Evolutionary conservation across 2,797 vertebrate genomes (phyloP).

Genomic region (Danio aesculapii): DNA sequence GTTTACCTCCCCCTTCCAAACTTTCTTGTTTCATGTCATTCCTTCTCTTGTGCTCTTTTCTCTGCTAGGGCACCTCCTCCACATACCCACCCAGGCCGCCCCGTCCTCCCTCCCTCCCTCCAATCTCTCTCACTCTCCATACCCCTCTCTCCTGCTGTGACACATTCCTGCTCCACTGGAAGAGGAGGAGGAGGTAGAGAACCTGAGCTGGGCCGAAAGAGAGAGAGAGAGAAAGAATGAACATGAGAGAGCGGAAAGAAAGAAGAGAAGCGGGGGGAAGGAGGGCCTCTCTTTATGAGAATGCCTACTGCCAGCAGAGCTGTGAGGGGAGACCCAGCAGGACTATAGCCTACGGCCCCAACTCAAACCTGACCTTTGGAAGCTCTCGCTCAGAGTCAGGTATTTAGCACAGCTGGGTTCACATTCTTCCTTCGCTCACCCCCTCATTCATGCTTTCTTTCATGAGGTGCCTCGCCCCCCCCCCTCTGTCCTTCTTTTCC

Average conservation of each 20-base stretch:
- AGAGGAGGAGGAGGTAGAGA: slow-evolving; percentile 51
- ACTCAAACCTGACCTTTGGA: slow-evolving; percentile 77
- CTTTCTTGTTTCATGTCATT: slow-evolving; percentile 61
- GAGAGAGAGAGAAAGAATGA: slow-evolving; percentile 58
- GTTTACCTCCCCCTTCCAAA: slow-evolving; percentile 65
- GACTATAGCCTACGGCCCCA: slow-evolving; percentile 79
- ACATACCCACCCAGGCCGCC: slow-evolving; percentile 60
- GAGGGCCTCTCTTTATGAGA: slow-evolving; percentile 86
- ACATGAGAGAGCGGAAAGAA: slow-evolving; percentile 60
- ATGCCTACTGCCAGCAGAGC: slow-evolving; percentile 80
- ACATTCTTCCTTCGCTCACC: slow-evolving; percentile 73
- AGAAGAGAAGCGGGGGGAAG: slow-evolving; percentile 70
- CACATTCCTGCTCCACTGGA: slow-evolving; percentile 51
- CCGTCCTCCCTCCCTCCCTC: slow-evolving; percentile 13
- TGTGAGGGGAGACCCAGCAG: slow-evolving; percentile 79
- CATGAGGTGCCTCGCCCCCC: slow-evolving; percentile 49
- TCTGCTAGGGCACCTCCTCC: slow-evolving; percentile 49
- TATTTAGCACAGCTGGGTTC: slow-evolving; percentile 84
- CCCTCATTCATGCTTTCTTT: slow-evolving; percentile 70
- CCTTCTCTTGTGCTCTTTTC: slow-evolving; percentile 54
- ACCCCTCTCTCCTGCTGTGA: slow-evolving; percentile 61
- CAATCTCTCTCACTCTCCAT: slow-evolving; percentile 48
- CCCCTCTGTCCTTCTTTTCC: slow-evolving; percentile 65
- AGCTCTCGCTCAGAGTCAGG: slow-evolving; percentile 79
- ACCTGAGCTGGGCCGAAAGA: slow-evolving; percentile 57